A percentile compares a stretch with the other conserved stretches of the same genome.
phyloP scores from a whole-genome alignment of 2,113 vertebrate genomes.

The Cryptomyrus ogoouensis region DNA sequence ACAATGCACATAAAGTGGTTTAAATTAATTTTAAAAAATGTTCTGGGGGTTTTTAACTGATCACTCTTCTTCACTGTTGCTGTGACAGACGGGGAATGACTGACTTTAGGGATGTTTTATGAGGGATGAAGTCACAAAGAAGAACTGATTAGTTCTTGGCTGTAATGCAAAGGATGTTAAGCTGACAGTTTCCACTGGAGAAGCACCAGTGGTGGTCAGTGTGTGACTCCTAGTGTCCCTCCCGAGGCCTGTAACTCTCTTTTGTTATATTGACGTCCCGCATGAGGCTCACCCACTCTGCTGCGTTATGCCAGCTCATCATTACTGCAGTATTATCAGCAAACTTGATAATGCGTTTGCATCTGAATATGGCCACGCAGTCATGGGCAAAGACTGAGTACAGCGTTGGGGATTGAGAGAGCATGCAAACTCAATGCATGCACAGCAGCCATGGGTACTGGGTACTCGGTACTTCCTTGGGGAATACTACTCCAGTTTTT shows the following conservation, averaged over 20 bases:
- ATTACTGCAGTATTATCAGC: not conserved
- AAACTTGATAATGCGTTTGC: not conserved
- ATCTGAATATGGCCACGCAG: not conserved
- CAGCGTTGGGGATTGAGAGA: not conserved
- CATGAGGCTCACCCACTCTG: not conserved
- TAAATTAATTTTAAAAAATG: not conserved
- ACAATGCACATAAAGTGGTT: not conserved
- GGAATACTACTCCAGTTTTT: not conserved
- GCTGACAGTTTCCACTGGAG: not conserved
- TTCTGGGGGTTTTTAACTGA: not conserved
- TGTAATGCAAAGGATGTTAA: not conserved
- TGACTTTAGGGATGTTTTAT: not conserved
- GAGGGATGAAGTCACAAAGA: not conserved
- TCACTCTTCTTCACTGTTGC: not conserved
- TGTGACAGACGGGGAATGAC: not conserved
- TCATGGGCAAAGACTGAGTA: not conserved
- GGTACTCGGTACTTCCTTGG: not conserved
- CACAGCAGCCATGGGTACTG: not conserved
- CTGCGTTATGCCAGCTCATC: not conserved
- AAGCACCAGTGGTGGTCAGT: not conserved
- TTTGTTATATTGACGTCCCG: not conserved
- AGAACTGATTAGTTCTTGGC: not conserved
- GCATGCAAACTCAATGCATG: not conserved
- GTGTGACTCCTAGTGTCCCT: not conserved
- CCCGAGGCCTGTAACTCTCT: not conserved